Conservation (phyloP, 53 echinoderm and acorn worm species). For the Holothuria leucospilota region DNA sequence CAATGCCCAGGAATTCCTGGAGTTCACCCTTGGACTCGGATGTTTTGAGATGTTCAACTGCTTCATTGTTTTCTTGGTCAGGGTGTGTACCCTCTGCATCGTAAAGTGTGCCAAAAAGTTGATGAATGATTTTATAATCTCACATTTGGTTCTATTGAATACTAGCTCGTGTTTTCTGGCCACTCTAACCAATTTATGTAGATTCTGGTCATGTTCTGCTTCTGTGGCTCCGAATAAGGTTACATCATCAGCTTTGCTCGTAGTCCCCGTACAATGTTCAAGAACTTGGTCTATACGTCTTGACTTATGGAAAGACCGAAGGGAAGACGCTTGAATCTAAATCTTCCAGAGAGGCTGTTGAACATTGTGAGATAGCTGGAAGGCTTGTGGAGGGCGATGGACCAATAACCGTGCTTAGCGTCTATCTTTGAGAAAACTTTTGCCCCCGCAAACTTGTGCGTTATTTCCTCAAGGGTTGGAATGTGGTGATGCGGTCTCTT, state of each 20-base stretch:
- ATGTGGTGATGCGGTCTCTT: too few species aligned
- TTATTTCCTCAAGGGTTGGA: slow-evolving; percentile 50
- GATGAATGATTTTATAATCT: slow-evolving; percentile 43
- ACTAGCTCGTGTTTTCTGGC: slow-evolving; percentile 61
- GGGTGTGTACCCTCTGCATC: too few species aligned
- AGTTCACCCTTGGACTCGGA: slow-evolving; percentile 32
- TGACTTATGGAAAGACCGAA: too few species aligned
- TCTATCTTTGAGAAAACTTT: slow-evolving; percentile 68
- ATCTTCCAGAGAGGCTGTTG: slow-evolving; percentile 72
- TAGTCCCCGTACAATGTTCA: slow-evolving; percentile 64
- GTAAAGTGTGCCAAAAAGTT: slow-evolving; percentile 55
- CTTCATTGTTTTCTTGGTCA: too few species aligned
- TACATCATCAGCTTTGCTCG: slow-evolving; percentile 73
- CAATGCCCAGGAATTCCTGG: slow-evolving; percentile 11
- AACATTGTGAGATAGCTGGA: slow-evolving; percentile 64
- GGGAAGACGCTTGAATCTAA: slow-evolving; percentile 41
- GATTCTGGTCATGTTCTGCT: slow-evolving; percentile 25
- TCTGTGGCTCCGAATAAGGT: slow-evolving; percentile 40
- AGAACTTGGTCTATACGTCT: slow-evolving; percentile 56
- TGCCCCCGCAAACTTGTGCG: slow-evolving; percentile 4
- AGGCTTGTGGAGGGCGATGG: neutral
- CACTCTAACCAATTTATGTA: slow-evolving; percentile 38
- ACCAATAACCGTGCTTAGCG: slow-evolving; percentile 74
- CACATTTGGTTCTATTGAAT: slow-evolving; percentile 63
- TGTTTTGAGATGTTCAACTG: neutral